Base-by-base conservation (phyloP, 2,797 vertebrate species). In the Kryptolebias ocellatus region DNA sequence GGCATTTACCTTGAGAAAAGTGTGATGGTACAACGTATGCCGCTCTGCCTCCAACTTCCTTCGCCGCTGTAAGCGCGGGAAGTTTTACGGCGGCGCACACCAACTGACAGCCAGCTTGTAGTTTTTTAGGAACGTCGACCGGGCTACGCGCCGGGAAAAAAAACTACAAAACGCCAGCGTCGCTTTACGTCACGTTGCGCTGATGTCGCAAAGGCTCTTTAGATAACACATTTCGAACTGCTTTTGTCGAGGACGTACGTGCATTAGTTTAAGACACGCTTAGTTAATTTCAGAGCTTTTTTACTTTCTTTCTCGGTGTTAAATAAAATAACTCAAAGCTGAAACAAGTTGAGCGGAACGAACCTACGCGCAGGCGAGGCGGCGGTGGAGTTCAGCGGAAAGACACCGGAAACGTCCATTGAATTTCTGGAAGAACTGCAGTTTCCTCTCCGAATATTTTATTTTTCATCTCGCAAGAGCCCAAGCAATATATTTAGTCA, bases 391-490 rank as follows among this genome's bases (percentile, higher is more conserved):
- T 74, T 52, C 8, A 28, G 47, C 1, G 5, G 2, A 71, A 34
- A 53, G 53, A 84, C 90, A 87, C 92, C 81, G 90, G 90, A 94
- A 91, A 45, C 17, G 27, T 5, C 51, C 46, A 9, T 61, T 75
- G 24, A 53, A 44, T 60, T 59, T 61, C 15, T 31, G 37, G 17
- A 37, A 37, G 2, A 60, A 61, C 29, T 60, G 55, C 10, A 37
- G 50, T 64, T 73, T 72, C 51, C 53, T 12, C 0, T 0, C 6
- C 5, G 27, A 53, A 37, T 8, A 2, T 59, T 17, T 50, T 56
- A 34, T 45, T 27, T 50, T 47, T 27, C 12, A 42, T 1, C 1
- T 11, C 20, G 10, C 2, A 24, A 3, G 12, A 24, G 4, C 4
- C 16, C 17, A 58, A 39, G 47, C n/a, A 5, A 8, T 9, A 53